These are phyloP conservation scores for Bugula neritina DNA, from an alignment of 2,888 invertebrate species.

Conservation along the genomic window DNA sequence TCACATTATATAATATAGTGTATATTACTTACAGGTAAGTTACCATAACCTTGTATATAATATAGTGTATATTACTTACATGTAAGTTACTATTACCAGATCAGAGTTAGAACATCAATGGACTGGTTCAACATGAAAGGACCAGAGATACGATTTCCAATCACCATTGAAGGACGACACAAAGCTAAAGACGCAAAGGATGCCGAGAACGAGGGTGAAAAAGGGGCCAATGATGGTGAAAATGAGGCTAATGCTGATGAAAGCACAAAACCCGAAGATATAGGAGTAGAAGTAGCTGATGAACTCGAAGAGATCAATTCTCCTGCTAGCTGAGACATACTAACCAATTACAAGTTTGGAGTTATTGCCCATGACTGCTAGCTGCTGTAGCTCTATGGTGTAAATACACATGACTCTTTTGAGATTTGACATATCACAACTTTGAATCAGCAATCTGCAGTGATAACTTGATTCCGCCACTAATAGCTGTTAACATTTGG, in stretches of 20 bases:
- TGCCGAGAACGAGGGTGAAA: slow-evolving; percentile 27
- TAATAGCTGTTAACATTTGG: too few relatives aligned
- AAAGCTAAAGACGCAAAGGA: slow-evolving; percentile 28
- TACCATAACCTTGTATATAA: not conserved
- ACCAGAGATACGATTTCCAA: slow-evolving; percentile 25
- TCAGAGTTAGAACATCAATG: not conserved
- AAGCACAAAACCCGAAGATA: slow-evolving; percentile 10
- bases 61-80: slow-evolving; percentile 9
- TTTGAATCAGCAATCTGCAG: too few relatives aligned
- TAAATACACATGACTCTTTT: too few relatives aligned
- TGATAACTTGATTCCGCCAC: too few relatives aligned
- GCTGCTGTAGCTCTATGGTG: too few relatives aligned
- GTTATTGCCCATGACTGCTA: too few relatives aligned
- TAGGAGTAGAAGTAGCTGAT: not conserved
- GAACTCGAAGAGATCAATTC: too few relatives aligned
- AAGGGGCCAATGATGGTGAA: not conserved
- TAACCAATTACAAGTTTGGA: too few relatives aligned
- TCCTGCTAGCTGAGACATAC: too few relatives aligned
- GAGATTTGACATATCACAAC: too few relatives aligned
- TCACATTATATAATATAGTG: not conserved
- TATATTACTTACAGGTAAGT: not conserved
- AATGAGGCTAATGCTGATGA: slow-evolving; percentile 24
- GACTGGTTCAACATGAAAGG: slow-evolving; percentile 23
- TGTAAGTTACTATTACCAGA: not conserved
- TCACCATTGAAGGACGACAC: slow-evolving; percentile 32